Percentiles rank a stretch among this genome's conserved stretches.
Conservation (phyloP, 64 coral and sea anemone genomes). For the Dendronephthya gigantea region DNA sequence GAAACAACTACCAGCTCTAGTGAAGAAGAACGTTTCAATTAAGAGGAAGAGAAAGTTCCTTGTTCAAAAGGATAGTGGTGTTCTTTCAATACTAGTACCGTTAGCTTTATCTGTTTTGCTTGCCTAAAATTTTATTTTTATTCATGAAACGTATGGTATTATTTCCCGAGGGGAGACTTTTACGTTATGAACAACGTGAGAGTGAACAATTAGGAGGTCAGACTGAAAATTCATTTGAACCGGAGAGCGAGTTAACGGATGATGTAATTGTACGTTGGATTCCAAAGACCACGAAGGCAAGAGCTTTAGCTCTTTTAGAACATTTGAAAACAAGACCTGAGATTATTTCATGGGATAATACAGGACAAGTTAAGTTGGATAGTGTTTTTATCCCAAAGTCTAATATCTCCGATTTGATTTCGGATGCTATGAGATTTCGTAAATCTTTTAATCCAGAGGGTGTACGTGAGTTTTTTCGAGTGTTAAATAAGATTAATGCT, state of each 20-base stretch:
- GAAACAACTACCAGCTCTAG: slow-evolving; percentile 17
- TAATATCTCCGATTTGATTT: not conserved
- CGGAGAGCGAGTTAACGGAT: not conserved
- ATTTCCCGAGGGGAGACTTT: not conserved
- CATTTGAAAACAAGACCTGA: no score
- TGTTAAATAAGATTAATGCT: no score
- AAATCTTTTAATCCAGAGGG: not conserved
- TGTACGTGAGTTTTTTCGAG: no score
- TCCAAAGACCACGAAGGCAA: not conserved
- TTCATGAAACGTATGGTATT: not conserved
- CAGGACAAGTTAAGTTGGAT: not conserved
- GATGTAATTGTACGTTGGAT: not conserved
- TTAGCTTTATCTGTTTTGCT: not conserved
- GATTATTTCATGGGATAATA: no score
- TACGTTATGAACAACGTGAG: not conserved
- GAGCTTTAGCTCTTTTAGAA: no score
- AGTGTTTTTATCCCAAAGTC: not conserved
- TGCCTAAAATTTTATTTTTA: not conserved
- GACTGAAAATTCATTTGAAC: slow-evolving; percentile 9
- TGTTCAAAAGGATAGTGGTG: not conserved
- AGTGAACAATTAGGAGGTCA: not conserved
- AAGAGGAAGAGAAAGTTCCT: not conserved
- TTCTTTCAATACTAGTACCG: not conserved
- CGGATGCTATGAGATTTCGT: not conserved
- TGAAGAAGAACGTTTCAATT: slow-evolving; percentile 10